phyloP scores from a whole-genome alignment of 2,113 vertebrate species.

The Syngnathus typhle region DNA sequence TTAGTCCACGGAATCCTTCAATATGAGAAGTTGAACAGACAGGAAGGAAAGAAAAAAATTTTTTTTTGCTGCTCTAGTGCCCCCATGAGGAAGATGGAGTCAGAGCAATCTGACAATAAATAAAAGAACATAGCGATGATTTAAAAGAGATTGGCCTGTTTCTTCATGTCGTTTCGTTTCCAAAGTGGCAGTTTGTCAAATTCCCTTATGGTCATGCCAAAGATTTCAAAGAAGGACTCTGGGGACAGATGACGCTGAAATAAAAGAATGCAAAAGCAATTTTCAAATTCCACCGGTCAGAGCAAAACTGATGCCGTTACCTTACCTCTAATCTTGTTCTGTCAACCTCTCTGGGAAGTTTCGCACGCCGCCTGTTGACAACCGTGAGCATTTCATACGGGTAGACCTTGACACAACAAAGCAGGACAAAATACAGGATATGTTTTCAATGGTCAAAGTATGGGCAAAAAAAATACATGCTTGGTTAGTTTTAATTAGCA shows the following conservation, averaged over 20 bases:
- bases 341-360: conserved; percentile 90
- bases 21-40: background rate
- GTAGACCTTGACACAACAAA: conserved; percentile 80
- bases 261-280: background rate
- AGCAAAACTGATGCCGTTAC: background rate
- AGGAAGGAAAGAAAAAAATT: background rate
- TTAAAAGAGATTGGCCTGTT: conserved; percentile 89
- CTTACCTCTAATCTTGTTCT: conserved; percentile 91
- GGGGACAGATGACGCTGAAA: conserved; percentile 86
- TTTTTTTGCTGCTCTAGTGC: background rate
- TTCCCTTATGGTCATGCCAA: conserved; percentile 88
- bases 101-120: background rate
- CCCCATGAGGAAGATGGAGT: background rate
- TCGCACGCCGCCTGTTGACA: conserved; percentile 85
- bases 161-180: conserved; percentile 97
- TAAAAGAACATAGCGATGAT: background rate
- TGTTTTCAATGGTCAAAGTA: background rate
- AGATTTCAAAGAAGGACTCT: conserved; percentile 84
- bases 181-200: conserved; percentile 93
- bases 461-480: background rate
- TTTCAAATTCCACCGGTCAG: too few relatives aligned
- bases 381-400: conserved; percentile 92
- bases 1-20: background rate
- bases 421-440: conserved; percentile 9
- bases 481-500: background rate